Evolutionary conservation across 2,113 vertebrate species (phyloP).

Genomic region (Corythornis vintsioides): DNA sequence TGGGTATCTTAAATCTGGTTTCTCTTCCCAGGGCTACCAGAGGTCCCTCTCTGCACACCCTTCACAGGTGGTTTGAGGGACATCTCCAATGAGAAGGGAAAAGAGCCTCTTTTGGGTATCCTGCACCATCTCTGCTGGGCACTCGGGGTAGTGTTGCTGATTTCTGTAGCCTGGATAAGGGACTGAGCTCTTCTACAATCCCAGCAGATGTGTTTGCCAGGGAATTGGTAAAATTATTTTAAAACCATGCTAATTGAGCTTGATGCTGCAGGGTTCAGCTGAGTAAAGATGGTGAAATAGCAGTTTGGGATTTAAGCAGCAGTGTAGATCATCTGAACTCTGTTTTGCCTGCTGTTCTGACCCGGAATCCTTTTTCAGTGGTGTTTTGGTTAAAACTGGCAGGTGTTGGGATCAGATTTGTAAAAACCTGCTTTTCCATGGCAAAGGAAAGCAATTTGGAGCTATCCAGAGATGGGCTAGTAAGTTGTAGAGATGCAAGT

Average conservation of each 20-base stretch:
- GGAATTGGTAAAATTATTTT: not conserved
- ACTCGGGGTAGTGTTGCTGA: fast-evolving
- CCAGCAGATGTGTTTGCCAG: not conserved
- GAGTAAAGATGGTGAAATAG: not conserved
- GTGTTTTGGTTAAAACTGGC: not conserved
- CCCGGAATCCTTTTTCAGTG: not conserved
- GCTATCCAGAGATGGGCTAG: not conserved
- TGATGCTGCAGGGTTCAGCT: not conserved
- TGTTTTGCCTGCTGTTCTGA: not conserved
- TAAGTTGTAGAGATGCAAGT: not conserved
- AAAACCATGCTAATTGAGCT: not conserved
- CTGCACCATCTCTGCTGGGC: not conserved
- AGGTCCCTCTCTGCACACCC: not conserved
- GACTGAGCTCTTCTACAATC: not conserved
- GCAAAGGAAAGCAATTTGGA: not conserved
- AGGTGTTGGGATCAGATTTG: not conserved
- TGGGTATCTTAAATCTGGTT: not conserved
- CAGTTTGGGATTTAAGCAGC: not conserved
- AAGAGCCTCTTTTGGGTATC: not conserved
- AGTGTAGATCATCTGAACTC: not conserved
- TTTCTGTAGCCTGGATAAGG: not conserved
- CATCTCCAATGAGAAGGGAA: not conserved
- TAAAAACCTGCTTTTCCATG: not conserved
- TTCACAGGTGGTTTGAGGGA: not conserved
- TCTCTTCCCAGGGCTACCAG: not conserved